These are phyloP conservation scores for Megalops cyprinoides DNA, from an alignment of 2,797 vertebrate species.

Conservation along the genomic window DNA sequence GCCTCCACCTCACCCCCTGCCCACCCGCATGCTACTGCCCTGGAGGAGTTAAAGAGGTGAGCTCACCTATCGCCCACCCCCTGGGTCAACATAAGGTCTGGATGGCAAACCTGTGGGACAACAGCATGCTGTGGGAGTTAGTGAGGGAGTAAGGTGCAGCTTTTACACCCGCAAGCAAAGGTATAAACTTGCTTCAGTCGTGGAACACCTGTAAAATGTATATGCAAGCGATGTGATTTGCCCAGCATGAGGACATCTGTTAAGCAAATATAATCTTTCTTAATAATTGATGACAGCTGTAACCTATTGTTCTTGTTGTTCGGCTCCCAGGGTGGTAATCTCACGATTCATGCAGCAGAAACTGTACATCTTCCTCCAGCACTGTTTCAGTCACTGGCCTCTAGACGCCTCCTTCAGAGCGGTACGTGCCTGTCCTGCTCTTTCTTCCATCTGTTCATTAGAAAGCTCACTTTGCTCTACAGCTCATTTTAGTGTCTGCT, in stretches of 20 bases:
- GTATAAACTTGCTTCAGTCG: not conserved
- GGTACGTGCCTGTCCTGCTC: constrained; percentile 65
- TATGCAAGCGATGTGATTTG: not conserved
- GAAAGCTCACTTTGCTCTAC: not conserved
- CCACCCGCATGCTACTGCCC: constrained; percentile 86
- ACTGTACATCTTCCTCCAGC: constrained; percentile 93
- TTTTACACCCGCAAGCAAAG: not conserved
- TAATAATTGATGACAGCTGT: not conserved
- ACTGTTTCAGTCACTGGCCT: constrained; percentile 97
- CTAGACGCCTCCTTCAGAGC: constrained; percentile 95
- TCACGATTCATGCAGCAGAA: constrained; percentile 95
- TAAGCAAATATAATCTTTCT: not conserved
- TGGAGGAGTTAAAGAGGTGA: constrained; percentile 96
- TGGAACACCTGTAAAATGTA: not conserved
- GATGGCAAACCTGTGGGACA: not conserved
- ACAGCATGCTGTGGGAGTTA: not conserved
- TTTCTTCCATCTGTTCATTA: not conserved
- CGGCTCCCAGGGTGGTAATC: constrained; percentile 82
- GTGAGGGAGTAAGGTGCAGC: not conserved
- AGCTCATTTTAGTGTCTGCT: too few relatives aligned
- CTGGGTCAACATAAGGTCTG: not conserved
- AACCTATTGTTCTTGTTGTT: constrained; percentile 11
- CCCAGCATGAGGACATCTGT: not conserved
- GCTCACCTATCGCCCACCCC: constrained; percentile 29
- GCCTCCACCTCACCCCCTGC: constrained; percentile 77